Percentiles rank a stretch among this genome's conserved stretches.
phyloP scores from a whole-genome alignment of 1,140 invertebrate species.

The Monochamus saltuarius region DNA sequence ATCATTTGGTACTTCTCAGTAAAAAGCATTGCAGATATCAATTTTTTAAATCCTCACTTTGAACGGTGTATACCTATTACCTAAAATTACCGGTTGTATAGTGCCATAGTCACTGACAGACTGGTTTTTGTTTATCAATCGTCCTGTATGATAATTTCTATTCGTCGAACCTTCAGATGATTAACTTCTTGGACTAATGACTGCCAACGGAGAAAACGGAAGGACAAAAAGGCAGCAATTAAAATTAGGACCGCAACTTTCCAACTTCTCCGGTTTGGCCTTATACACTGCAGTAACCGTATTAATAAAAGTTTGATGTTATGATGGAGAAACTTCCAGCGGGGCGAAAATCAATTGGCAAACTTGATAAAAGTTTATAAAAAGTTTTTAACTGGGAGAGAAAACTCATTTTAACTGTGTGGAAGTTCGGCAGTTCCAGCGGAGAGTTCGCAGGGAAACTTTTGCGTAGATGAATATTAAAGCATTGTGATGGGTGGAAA shows the following conservation, averaged over 20 bases:
- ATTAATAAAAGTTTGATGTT: slow-evolving; percentile 22
- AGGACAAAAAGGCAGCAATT: not conserved
- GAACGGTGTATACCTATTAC: too few relatives aligned
- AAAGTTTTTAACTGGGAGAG: slow-evolving; percentile 24
- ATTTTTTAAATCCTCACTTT: too few relatives aligned
- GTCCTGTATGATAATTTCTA: too few relatives aligned
- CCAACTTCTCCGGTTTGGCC: slow-evolving; percentile 2
- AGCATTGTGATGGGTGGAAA: slow-evolving; percentile 14
- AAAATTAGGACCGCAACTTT: not conserved
- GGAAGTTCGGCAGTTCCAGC: slow-evolving; percentile 16
- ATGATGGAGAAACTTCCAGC: slow-evolving; percentile 17
- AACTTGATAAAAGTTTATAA: slow-evolving; percentile 23
- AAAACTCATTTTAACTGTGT: slow-evolving; percentile 33
- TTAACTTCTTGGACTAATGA: too few relatives aligned
- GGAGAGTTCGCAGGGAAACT: not conserved
- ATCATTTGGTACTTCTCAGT: too few relatives aligned
- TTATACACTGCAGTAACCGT: slow-evolving; percentile 8
- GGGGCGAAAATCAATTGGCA: slow-evolving; percentile 14
- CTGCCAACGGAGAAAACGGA: not conserved
- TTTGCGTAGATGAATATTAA: slow-evolving; percentile 16
- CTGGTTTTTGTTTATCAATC: too few relatives aligned
- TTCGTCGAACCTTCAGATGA: too few relatives aligned
- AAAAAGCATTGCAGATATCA: too few relatives aligned
- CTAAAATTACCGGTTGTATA: too few relatives aligned
- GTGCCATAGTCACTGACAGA: too few relatives aligned